Conservation (phyloP, 2,797 vertebrate genomes). For the Eptatretus atami region DNA sequence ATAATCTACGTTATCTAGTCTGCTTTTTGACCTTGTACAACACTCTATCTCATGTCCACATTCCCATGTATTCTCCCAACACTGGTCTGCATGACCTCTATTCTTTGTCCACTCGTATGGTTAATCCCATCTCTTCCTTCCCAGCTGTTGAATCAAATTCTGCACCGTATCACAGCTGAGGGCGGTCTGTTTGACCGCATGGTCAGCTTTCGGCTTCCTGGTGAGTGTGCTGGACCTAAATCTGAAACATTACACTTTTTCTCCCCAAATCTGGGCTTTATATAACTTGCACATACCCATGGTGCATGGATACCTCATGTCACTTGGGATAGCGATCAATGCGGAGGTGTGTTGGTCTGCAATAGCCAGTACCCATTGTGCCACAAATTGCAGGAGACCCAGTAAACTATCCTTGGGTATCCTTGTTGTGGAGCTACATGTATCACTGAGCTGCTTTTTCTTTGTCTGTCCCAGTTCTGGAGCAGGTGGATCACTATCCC, state of each 20-base stretch:
- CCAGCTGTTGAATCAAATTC: conserved; percentile 75
- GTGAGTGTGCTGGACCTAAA: conserved; percentile 14
- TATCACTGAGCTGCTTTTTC: neutral
- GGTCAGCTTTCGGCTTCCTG: conserved; percentile 64
- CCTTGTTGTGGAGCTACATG: too few species aligned
- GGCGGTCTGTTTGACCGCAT: conserved; percentile 86
- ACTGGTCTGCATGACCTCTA: too few species aligned
- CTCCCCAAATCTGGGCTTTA: too few species aligned
- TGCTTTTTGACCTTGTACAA: too few species aligned
- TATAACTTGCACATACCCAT: neutral
- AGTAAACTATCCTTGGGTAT: neutral
- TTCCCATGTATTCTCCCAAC: too few species aligned
- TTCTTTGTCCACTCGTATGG: too few species aligned
- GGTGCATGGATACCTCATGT: neutral
- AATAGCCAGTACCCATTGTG: neutral
- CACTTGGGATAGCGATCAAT: neutral
- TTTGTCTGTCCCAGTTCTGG: conserved; percentile 25
- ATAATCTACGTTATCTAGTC: too few species aligned
- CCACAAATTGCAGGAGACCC: neutral
- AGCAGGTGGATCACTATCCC: conserved; percentile 86
- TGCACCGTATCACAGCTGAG: conserved; percentile 77
- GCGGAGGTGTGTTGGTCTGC: neutral
- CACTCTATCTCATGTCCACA: too few species aligned
- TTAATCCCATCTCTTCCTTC: neutral
- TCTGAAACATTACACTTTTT: too few species aligned